Conservation (phyloP, 2,797 vertebrate genomes). For the Hemitrygon akajei region DNA sequence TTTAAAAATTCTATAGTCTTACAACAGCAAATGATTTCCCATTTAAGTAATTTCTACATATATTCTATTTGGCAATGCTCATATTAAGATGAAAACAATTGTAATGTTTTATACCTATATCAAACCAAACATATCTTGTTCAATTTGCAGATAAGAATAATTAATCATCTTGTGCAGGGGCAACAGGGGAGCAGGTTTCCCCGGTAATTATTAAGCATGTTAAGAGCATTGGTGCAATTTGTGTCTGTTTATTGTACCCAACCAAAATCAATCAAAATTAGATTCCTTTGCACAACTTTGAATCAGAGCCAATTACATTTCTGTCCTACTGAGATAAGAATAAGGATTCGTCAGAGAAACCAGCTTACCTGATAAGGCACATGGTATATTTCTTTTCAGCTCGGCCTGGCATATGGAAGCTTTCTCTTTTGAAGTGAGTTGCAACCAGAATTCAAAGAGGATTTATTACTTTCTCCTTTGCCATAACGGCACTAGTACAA, state of each 20-base stretch:
- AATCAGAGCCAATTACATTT: neutral
- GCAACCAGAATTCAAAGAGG: neutral
- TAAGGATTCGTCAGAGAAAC: neutral
- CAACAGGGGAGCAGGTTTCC: too few species aligned
- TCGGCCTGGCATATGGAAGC: neutral
- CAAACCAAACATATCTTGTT: neutral
- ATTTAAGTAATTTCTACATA: constrained; percentile 3
- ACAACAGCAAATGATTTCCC: neutral
- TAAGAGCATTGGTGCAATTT: too few species aligned
- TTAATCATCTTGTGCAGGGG: neutral
- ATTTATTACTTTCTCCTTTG: neutral
- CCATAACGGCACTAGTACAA: neutral
- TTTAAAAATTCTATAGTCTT: neutral
- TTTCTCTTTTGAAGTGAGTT: neutral
- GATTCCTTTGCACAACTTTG: too few species aligned
- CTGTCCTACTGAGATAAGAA: neutral
- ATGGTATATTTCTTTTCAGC: neutral
- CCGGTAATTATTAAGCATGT: too few species aligned
- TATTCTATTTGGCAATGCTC: neutral
- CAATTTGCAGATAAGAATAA: neutral
- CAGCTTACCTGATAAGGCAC: neutral
- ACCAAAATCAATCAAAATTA: too few species aligned
- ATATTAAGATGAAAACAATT: neutral
- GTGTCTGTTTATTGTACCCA: too few species aligned
- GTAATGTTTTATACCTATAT: neutral